Conservation (phyloP, 2,797 vertebrate species). For the Amblyopsis hoosieri region DNA sequence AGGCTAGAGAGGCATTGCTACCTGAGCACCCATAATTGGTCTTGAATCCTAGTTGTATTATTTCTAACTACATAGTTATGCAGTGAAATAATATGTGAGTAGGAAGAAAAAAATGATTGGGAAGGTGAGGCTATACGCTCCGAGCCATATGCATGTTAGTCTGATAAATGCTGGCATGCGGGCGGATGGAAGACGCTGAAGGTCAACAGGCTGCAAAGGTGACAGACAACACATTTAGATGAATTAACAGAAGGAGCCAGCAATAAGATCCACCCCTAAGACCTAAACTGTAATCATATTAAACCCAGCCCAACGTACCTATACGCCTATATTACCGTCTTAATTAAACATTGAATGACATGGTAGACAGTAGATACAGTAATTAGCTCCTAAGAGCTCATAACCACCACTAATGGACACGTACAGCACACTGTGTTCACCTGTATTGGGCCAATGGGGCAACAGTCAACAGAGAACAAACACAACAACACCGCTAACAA, state of each 20-base stretch:
- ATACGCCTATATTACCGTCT: too few relatives aligned
- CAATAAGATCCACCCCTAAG: too few relatives aligned
- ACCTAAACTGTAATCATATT: too few relatives aligned
- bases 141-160: conserved; percentile 40
- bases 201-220: conserved; percentile 21
- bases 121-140: conserved; percentile 48
- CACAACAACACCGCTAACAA: too few relatives aligned
- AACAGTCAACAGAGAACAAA: too few relatives aligned
- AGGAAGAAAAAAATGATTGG: conserved; percentile 27
- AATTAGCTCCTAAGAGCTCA: too few relatives aligned
- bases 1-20: conserved; percentile 39
- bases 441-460: too few relatives aligned
- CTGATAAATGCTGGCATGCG: conserved; percentile 30
- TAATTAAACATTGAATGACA: too few relatives aligned
- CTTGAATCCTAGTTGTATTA: conserved; percentile 70
- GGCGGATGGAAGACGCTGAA: conserved; percentile 17
- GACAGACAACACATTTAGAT: neutral
- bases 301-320: too few relatives aligned
- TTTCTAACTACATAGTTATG: conserved; percentile 74
- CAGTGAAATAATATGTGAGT: conserved; percentile 66
- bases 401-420: too few relatives aligned
- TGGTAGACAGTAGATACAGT: too few relatives aligned
- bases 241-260: conserved; percentile 5
- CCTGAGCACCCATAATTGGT: conserved; percentile 78
- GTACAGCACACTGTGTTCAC: too few relatives aligned